Evolutionary conservation across 2,797 vertebrate genomes (phyloP).

Genomic region (Sandelia bainsii): DNA sequence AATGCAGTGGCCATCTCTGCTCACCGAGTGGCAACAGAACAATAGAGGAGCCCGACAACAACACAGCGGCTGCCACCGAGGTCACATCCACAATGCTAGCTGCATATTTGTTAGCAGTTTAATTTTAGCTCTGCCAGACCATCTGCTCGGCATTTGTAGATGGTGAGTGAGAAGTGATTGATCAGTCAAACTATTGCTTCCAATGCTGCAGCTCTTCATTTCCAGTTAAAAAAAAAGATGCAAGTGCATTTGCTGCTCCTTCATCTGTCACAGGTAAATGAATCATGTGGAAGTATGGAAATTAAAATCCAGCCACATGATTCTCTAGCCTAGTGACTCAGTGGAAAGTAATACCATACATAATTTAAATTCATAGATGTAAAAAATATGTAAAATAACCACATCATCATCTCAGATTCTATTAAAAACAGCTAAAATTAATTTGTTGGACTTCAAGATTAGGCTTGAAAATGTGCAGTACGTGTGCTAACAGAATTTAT

Average conservation of each 20-base stretch:
- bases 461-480: not conserved
- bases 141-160: constrained; percentile 81
- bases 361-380: not conserved
- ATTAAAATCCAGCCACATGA: constrained; percentile 1
- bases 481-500: no score
- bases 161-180: constrained; percentile 69
- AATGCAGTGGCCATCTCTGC: constrained; percentile 37
- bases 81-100: constrained; percentile 66
- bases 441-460: not conserved
- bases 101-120: constrained; percentile 76
- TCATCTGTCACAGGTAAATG: constrained; percentile 46
- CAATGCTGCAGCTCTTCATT: constrained; percentile 50
- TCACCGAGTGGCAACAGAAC: constrained; percentile 50
- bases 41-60: constrained; percentile 55
- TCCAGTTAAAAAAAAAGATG: constrained; percentile 39
- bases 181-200: constrained; percentile 73
- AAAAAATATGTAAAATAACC: not conserved
- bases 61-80: constrained; percentile 44
- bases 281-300: constrained; percentile 16
- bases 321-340: not conserved
- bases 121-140: constrained; percentile 73
- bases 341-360: not conserved
- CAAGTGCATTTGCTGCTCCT: constrained; percentile 33
- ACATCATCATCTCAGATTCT: not conserved
- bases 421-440: not conserved